Evolutionary conservation across 2,888 invertebrate genomes (phyloP), one percentile per base, ranked within the genome.

Genomic region (Erebia palarica): DNA sequence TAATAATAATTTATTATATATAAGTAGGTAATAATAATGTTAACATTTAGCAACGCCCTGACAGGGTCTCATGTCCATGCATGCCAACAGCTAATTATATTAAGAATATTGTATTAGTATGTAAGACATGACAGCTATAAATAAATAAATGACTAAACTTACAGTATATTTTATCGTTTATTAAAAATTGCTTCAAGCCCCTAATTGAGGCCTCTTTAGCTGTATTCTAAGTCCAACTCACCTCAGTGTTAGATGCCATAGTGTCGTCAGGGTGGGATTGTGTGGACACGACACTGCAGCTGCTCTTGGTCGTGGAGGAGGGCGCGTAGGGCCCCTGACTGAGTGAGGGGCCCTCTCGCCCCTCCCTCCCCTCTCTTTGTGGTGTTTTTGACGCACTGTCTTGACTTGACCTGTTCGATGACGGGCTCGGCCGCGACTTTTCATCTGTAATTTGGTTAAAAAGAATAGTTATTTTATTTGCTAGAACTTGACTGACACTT

Each of bases 371-470:
- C n/a, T 76, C 76, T 57, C 93, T 81, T 74, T 90, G 91, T 0
- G 93, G 93, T 0, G 93, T 92, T 79, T 94, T 94, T 0, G 91
- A 91, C 16, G 90, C 86, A 73, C 85, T 83, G 77, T 92, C 93
- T 77, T 93, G 93, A 84, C 90, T 91, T 69, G 92, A 89, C 71
- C 93, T 81, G 76, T 90, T 92, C 21, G 93, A 93, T 18, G 89
- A 89, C 5, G 94, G 94, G 73, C 93, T 93, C n/a, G 94, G 94
- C 51, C 94, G 81, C 65, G 94, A 93, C 78, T 94, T 94, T 76
- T 94, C 94, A 72, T 91, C 94, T 93, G 80, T 11, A 69, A 76
- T 67, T 72, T 69, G 58, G 42, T 57, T 59, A 9, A 27, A 1
- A 13, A 10, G 9, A 69, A 47, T 55, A 64, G 3, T 14, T 13